Percentiles rank a stretch among this genome's conserved stretches.
Evolutionary conservation across 2,113 vertebrate genomes (phyloP).

Genomic region (Donacobius atricapilla): DNA sequence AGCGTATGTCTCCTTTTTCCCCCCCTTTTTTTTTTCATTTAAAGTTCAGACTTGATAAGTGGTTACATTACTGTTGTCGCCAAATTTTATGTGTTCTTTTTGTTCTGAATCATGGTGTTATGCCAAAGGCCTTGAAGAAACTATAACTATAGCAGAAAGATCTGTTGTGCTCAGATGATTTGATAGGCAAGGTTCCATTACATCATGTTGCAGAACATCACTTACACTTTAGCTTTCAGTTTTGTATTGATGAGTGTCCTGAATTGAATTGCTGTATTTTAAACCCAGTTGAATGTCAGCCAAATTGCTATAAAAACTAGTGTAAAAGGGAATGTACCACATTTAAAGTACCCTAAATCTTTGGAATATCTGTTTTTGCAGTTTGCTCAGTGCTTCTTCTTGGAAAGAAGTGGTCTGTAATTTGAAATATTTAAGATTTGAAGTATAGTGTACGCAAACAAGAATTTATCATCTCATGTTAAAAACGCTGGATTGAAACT

Average conservation of each 20-base stretch:
- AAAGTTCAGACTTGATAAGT: neutral
- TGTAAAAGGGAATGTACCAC: neutral
- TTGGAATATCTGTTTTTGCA: neutral
- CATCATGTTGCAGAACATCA: neutral
- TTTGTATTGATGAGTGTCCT: neutral
- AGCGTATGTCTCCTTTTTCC: accelerated
- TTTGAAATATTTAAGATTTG: neutral
- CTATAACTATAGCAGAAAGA: neutral
- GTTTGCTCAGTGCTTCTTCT: neutral
- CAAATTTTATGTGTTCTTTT: neutral
- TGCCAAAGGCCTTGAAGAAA: neutral
- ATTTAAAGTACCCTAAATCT: neutral
- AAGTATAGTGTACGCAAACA: neutral
- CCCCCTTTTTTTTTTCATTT: neutral
- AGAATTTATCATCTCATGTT: neutral
- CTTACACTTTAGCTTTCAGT: neutral
- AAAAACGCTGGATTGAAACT: neutral
- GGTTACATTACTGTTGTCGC: neutral
- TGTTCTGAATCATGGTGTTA: neutral
- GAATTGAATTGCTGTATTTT: neutral
- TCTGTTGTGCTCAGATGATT: neutral
- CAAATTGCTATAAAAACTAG: neutral
- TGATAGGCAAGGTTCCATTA: neutral
- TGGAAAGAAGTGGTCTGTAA: neutral
- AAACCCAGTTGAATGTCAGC: neutral